A percentile compares a stretch with the other conserved stretches of the same genome.
These are phyloP conservation scores for Euwallacea similis DNA, from an alignment of 1,140 invertebrate species.

Conservation along the genomic window DNA sequence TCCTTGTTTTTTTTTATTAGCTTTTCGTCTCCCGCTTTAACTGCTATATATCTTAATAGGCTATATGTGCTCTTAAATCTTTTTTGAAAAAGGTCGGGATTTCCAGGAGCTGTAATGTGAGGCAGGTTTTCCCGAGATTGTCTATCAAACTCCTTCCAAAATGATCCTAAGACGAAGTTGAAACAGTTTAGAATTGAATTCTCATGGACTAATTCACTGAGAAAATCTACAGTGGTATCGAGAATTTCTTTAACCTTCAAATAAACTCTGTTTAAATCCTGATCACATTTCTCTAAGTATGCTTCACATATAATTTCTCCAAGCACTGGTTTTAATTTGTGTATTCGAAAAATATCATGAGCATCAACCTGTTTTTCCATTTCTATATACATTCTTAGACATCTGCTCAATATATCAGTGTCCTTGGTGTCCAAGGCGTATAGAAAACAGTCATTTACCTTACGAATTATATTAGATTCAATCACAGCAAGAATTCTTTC, in stretches of 20 bases:
- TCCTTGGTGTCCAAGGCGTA: slow-evolving; percentile 61
- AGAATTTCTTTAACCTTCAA: slow-evolving; percentile 73
- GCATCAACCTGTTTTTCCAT: slow-evolving; percentile 70
- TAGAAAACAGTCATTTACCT: slow-evolving; percentile 65
- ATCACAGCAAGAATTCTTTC: slow-evolving; percentile 56
- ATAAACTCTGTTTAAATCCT: slow-evolving; percentile 75
- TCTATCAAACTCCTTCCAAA: slow-evolving; percentile 84
- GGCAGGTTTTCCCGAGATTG: slow-evolving; percentile 75
- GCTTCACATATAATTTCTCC: slow-evolving; percentile 75
- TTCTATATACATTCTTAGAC: slow-evolving; percentile 67
- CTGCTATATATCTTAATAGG: slow-evolving; percentile 78
- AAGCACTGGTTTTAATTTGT: slow-evolving; percentile 73
- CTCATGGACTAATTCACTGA: slow-evolving; percentile 63
- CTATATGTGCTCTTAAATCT: slow-evolving; percentile 78
- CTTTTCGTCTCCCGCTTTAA: slow-evolving; percentile 63
- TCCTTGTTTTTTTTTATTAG: slow-evolving; percentile 51
- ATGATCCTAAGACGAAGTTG: slow-evolving; percentile 85
- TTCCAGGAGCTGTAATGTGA: slow-evolving; percentile 87
- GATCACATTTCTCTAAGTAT: slow-evolving; percentile 63
- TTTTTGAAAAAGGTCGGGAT: slow-evolving; percentile 84
- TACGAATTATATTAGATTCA: slow-evolving; percentile 59
- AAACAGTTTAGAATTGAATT: slow-evolving; percentile 63
- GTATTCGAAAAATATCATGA: slow-evolving; percentile 69
- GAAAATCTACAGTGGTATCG: slow-evolving; percentile 63
- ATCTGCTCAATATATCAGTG: slow-evolving; percentile 61